Base-by-base conservation (phyloP, 1,140 invertebrate species). In the Mya arenaria region DNA sequence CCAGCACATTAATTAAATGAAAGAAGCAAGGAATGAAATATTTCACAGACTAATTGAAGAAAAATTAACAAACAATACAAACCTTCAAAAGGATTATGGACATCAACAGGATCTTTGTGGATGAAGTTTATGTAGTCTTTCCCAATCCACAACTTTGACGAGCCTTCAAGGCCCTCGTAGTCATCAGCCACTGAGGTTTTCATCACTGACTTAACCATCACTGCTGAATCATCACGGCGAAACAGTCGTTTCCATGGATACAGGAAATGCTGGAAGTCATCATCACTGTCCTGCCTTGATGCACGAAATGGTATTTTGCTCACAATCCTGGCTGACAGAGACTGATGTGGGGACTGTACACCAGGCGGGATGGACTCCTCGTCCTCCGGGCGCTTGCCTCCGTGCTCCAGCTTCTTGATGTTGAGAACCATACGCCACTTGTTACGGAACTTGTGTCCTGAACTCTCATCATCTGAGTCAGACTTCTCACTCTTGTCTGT, bases 91-190 rank as follows among this genome's bases (percentile, higher is more conserved):
- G 98, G 98, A 78, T 95, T 94, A 87, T 99, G 83, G 25, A 93
- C 81, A 69, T 98, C 96, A 78, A 95, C 95, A 92, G 99, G 99
- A 93, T 99, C 98, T 93, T 99, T 99, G n/a, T 98, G 96, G 86
- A 99, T 99, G 91, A 99, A 99, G 93, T 99, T 99, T 5, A 96
- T 96, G 90, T 99, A 99, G 92, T 99, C 98, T 93, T 99, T 99
- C 39, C 98, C 98, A 55, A 98, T 95, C 98, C 98, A 99, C n/a
- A 98, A 93, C 92, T 99, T 99, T 13, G 90, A 87, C 0, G 89
- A 89, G 8, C 89, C 90, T 19, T 88, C 75, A 1, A 91, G 74
- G 0, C 88, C 88, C 34, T 79, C 75, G 34, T 41, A 66, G 13
- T 66, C 65, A 58, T 79, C 75, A 34, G 65, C 75, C 1, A 58